Percentiles rank a stretch among this genome's conserved stretches.
phyloP scores from a whole-genome alignment of 2,797 vertebrate genomes.

The Avahi laniger region DNA sequence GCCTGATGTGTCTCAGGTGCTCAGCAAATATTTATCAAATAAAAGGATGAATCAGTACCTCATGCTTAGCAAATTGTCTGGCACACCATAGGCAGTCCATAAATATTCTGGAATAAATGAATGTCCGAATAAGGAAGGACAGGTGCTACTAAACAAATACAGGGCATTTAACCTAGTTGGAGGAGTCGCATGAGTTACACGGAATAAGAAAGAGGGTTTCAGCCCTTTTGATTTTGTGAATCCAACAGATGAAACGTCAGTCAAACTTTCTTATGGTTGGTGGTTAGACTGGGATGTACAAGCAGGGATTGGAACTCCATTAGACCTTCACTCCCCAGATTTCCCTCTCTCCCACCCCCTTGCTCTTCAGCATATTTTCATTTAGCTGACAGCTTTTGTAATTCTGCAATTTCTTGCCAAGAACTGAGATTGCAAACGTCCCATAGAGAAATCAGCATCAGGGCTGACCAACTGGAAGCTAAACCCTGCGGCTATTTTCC shows the following conservation, averaged over 20 bases:
- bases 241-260: not conserved
- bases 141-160: not conserved
- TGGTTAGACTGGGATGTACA: not conserved
- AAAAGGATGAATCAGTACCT: not conserved
- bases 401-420: conserved; percentile 30
- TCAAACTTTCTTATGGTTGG: not conserved
- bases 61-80: not conserved
- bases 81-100: not conserved
- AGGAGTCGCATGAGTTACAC: not conserved
- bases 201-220: not conserved
- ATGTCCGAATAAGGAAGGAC: not conserved
- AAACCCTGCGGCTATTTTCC: conserved; percentile 59
- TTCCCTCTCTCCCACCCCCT: not conserved
- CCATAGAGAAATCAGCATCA: conserved; percentile 51
- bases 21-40: not conserved
- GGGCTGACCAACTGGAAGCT: conserved; percentile 49
- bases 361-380: not conserved
- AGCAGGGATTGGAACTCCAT: not conserved
- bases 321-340: not conserved
- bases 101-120: not conserved
- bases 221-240: not conserved
- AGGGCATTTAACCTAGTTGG: not conserved
- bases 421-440: conserved; percentile 54
- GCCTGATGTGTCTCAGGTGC: not conserved
- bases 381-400: conserved; percentile 17